These are phyloP conservation scores for Galerucella calmariensis DNA, from an alignment of 2,888 invertebrate genomes.

Conservation along the genomic window DNA sequence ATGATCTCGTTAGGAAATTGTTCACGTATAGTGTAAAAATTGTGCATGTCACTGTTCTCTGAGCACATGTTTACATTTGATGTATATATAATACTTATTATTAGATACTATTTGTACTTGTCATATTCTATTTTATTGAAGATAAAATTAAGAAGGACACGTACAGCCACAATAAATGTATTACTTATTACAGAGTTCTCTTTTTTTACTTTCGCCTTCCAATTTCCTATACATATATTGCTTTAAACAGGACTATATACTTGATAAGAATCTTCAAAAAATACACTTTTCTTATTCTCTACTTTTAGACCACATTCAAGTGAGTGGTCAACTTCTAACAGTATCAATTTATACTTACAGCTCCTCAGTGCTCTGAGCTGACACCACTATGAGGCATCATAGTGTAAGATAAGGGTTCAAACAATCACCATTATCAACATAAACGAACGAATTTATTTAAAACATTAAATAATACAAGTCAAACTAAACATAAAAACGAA, in stretches of 20 bases:
- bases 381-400: too few species aligned
- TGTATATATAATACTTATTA: conserved; percentile 54
- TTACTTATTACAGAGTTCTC: conserved; percentile 29
- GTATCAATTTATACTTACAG: too few species aligned
- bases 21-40: conserved; percentile 51
- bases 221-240: background rate
- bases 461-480: background rate
- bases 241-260: too few species aligned
- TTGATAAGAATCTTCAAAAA: too few species aligned
- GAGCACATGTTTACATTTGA: conserved; percentile 51
- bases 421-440: background rate
- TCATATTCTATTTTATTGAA: conserved; percentile 56
- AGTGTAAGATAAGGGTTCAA: too few species aligned
- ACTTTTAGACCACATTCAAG: too few species aligned
- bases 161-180: conserved; percentile 53
- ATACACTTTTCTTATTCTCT: too few species aligned
- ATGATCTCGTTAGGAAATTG: conserved; percentile 60
- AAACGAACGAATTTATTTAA: background rate
- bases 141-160: conserved; percentile 50
- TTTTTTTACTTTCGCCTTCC: background rate
- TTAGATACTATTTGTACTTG: conserved; percentile 56
- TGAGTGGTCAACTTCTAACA: too few species aligned
- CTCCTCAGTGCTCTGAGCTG: too few species aligned
- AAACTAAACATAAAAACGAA: background rate
- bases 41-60: conserved; percentile 51